Evolutionary conservation across 2,113 vertebrate species (phyloP).

Genomic region (Datnioides undecimradiatus): DNA sequence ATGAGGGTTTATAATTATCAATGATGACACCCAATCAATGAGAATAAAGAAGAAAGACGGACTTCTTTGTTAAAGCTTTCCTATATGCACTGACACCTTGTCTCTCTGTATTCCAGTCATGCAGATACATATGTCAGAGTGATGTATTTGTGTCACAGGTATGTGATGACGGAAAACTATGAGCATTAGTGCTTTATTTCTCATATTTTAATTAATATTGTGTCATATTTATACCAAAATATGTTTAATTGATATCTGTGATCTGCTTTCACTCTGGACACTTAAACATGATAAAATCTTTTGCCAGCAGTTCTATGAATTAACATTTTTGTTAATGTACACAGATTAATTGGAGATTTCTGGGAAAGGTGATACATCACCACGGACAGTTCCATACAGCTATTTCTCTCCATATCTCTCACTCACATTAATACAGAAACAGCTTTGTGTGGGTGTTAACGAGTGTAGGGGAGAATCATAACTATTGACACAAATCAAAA

Average conservation of each 20-base stretch:
- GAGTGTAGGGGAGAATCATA: not conserved
- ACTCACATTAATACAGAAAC: constrained; percentile 5
- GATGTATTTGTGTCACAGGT: constrained; percentile 10
- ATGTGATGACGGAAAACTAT: not conserved
- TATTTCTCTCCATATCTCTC: not conserved
- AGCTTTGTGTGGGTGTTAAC: not conserved
- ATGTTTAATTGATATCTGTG: constrained; percentile 9
- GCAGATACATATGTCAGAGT: constrained; percentile 13
- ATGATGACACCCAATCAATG: constrained; percentile 11
- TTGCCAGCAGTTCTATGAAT: not conserved
- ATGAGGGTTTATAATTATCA: constrained; percentile 24
- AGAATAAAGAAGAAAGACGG: not conserved
- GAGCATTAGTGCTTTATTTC: not conserved
- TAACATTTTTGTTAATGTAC: constrained; percentile 4
- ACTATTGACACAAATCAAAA: not conserved
- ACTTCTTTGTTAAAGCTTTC: not conserved
- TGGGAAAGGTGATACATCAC: not conserved
- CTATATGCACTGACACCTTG: not conserved
- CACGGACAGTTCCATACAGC: not conserved
- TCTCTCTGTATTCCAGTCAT: constrained; percentile 14
- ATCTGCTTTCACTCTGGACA: constrained; percentile 26
- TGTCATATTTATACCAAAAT: constrained; percentile 12
- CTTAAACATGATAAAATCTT: not conserved
- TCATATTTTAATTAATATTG: constrained; percentile 37
- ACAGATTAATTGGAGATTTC: not conserved